These are phyloP conservation scores for Antheraea yamamai DNA, from an alignment of 2,888 invertebrate species.

Conservation along the genomic window DNA sequence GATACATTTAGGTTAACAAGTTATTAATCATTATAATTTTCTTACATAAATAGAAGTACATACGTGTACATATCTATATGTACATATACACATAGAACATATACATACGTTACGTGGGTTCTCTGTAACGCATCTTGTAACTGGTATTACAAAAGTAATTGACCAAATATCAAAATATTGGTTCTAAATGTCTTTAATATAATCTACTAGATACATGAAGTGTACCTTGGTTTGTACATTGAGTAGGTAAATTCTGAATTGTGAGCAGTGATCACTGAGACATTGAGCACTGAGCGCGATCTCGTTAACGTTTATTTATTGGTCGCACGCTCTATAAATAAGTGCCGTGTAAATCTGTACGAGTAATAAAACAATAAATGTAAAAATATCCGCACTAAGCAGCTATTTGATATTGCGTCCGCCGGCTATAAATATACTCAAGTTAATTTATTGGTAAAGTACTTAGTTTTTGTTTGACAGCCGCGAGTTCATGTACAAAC, in stretches of 20 bases:
- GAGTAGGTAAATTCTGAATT: neutral
- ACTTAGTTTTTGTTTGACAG: neutral
- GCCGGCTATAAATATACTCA: neutral
- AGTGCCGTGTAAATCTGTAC: slow-evolving; percentile 14
- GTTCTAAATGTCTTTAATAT: no score
- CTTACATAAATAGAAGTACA: no score
- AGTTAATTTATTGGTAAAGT: neutral
- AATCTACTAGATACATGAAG: neutral
- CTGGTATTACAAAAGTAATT: no score
- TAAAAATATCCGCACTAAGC: neutral
- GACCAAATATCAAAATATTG: no score
- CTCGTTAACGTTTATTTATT: slow-evolving; percentile 35
- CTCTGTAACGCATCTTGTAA: no score
- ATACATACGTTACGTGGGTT: no score
- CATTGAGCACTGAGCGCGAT: neutral
- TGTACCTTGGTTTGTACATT: neutral
- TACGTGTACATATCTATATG: no score
- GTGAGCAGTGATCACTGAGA: neutral
- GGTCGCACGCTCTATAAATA: slow-evolving; percentile 30
- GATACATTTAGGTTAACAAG: no score
- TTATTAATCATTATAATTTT: no score
- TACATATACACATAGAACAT: no score
- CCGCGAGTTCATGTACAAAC: neutral
- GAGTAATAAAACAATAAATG: slow-evolving; percentile 7
- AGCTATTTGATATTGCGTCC: slow-evolving; percentile 26